Base-by-base conservation (phyloP, 2,797 vertebrate genomes). In the Falco cherrug region DNA sequence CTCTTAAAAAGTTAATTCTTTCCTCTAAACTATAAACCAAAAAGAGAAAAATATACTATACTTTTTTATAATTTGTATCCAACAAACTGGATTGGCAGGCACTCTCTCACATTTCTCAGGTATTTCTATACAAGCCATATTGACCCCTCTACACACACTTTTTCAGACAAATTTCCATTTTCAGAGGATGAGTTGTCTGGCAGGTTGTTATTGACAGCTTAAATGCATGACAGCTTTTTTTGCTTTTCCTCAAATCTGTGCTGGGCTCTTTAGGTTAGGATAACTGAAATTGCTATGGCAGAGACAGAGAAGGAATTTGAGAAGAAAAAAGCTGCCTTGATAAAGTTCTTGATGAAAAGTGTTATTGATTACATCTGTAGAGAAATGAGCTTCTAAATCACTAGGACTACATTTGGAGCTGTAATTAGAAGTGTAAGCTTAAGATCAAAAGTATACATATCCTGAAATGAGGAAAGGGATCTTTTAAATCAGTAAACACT, bases 141-240 rank as follows among this genome's bases (percentile, higher is more conserved):
- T 89, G 60, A 94, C 53, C 31, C 39, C 28, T 51, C 33, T 51
- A 75, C 11, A 65, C 5, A 69, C 3, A 47, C 9, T 54, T 93
- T 91, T 93, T 80, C 70, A 93, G 81, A 82, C 61, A 94, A 82
- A 76, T 8, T 91, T 16, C 91, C 39, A 91, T 97, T 97, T 98
- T 96, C 91, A 97, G 75, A 95, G 93, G 68, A 65, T 94, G 94
- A 97, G 88, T 56, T 80, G 67, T 73, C 94, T 97, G 96, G 89
- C 84, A 95, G 56, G 93, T 76, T 93, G 90, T 95, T 96, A 94
- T 45, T 13, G 8, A 80, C 93, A 95, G 84, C 81, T 33, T 29
- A 96, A 95, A 97, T 26, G 83, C 87, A 97, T 84, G 95, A 60
- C n/a, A 93, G 77, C 5, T 90, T 94, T 96, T 97, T 97, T 63